Conservation (phyloP, 2,888 invertebrate species). For the Stenolophus ochropezus region DNA sequence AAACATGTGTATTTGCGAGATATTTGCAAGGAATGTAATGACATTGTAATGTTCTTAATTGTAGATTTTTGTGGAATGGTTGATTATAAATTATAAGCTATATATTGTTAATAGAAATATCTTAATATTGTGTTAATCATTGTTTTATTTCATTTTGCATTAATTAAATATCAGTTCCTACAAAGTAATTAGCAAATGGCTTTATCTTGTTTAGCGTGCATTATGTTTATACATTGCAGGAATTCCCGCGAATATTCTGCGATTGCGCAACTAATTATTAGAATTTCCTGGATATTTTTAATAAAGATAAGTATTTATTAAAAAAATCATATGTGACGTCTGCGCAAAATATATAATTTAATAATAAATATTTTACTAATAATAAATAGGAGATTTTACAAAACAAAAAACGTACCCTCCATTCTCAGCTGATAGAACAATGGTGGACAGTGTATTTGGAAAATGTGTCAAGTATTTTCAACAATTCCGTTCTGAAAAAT, state of each 20-base stretch:
- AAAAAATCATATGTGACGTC: background rate
- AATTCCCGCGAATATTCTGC: background rate
- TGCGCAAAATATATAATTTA: too few species aligned
- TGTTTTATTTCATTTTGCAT: constrained; percentile 56
- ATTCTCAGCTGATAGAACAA: constrained; percentile 47
- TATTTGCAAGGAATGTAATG: constrained; percentile 71
- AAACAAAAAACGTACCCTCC: background rate
- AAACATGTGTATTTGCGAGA: constrained; percentile 62
- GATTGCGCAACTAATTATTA: background rate
- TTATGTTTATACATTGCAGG: too few species aligned
- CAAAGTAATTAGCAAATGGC: background rate
- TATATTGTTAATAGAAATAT: constrained; percentile 76
- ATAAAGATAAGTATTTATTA: background rate
- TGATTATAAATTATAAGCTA: constrained; percentile 74
- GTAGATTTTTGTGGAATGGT: constrained; percentile 75
- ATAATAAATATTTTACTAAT: too few species aligned
- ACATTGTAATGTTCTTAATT: constrained; percentile 74
- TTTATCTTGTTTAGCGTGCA: background rate
- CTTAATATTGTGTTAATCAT: constrained; percentile 71
- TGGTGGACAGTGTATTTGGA: constrained; percentile 29
- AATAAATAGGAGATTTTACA: too few species aligned
- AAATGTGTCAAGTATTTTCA: constrained; percentile 49
- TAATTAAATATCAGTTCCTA: constrained; percentile 35
- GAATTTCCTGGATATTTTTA: background rate
- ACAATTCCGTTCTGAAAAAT: constrained; percentile 16